Conservation (phyloP, 2,888 invertebrate species). For the Leptopilina drosophilae region DNA sequence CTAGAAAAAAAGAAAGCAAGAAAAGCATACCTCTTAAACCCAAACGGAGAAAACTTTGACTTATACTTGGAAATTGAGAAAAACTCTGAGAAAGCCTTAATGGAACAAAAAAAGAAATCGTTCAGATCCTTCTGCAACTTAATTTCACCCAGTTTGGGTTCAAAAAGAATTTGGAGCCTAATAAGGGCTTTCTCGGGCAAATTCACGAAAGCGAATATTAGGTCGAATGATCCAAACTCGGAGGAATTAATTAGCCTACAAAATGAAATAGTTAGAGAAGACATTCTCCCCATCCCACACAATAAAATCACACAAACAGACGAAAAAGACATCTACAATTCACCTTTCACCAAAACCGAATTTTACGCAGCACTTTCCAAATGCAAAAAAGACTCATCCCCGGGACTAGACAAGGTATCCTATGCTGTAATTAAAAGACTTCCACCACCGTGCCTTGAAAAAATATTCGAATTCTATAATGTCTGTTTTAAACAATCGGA, state of each 20-base stretch:
- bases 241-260: not conserved
- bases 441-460: not conserved
- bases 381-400: not conserved
- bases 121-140: not conserved
- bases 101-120: not conserved
- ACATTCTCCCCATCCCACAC: not conserved
- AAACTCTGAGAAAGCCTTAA: not conserved
- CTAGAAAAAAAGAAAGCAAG: not conserved
- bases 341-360: not conserved
- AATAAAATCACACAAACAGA: not conserved
- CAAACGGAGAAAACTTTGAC: not conserved
- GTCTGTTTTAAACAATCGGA: not conserved
- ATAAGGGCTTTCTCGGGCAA: not conserved
- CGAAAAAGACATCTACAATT: not conserved
- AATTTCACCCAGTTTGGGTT: not conserved
- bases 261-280: not conserved
- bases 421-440: no score
- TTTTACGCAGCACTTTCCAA: not conserved
- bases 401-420: no score
- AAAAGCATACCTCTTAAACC: not conserved
- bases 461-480: not conserved
- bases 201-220: not conserved
- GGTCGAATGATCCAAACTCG: not conserved
- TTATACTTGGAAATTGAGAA: not conserved
- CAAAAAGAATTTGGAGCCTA: not conserved